Base-by-base conservation (phyloP, 2,113 vertebrate species). In the Gymnocephalus cernua region DNA sequence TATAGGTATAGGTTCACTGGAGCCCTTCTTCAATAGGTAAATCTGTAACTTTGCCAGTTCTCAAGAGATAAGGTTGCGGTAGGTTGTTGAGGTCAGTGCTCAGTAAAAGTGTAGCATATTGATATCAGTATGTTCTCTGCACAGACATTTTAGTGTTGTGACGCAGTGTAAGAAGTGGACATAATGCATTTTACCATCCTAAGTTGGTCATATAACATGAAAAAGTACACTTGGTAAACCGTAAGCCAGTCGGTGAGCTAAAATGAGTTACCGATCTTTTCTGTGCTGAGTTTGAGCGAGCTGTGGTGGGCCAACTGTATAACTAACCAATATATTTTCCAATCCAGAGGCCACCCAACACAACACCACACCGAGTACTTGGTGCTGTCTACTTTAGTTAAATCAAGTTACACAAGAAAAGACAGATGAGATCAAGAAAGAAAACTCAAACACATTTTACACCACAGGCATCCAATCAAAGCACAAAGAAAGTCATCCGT, bases 401-500 rank as follows among this genome's bases (percentile, higher is more conserved):
- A 38, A 48, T 44, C 14, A 27, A 51, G 14, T 27, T 18, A 64
- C 27, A 50, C 27, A 19, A 21, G 27, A 38, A 69, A 13, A 32
- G 16, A 54, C 53, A 23, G 7, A 1, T 7, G 4, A 61, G 44
- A 77, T 77, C 27, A 77, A 21, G 23, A 14, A 14, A 50, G 21
- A 21, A 21, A 79, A 50, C 35, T 48, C n/a, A 44, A n/a, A 51
- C 16, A 58, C 4, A 53, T 72, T 63, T 81, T 16, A 48, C 15
- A 56, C 56, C 19, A 21, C 61, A 77, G 62, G 8, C 1, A 0
- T 73, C 54, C 25, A 80, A 25, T 72, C 66, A 66, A 54, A 80
- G 35, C 21, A 48, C 11, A 58, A 54, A 61, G 4, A 56, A 27
- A 21, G 29, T 58, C 14, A n/a, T n/a, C n/a, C n/a, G n/a, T 35